Conservation (phyloP, 2,888 invertebrate genomes). For the Ochropleura plecta region DNA sequence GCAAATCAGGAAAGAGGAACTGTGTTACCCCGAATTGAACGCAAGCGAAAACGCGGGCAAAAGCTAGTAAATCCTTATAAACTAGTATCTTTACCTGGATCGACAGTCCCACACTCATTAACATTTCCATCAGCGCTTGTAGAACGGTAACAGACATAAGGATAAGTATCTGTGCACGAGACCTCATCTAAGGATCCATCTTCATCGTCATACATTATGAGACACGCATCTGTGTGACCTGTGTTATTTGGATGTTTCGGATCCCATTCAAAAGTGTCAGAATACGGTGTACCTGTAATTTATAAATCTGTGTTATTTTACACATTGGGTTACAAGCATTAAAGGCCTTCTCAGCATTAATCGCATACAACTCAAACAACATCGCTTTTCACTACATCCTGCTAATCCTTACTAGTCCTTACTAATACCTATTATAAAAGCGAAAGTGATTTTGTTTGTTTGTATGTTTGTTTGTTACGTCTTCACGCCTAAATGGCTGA, state of each 20-base stretch:
- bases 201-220: slow-evolving; percentile 3
- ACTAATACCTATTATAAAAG: too few species aligned
- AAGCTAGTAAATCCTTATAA: too few species aligned
- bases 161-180: neutral
- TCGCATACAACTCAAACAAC: too few species aligned
- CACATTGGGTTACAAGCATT: neutral
- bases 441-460: too few species aligned
- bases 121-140: neutral
- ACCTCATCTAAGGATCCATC: neutral
- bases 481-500: too few species aligned
- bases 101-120: slow-evolving; percentile 6
- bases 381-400: too few species aligned
- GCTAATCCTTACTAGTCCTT: too few species aligned
- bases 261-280: neutral
- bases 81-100: slow-evolving; percentile 12
- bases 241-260: neutral
- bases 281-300: slow-evolving; percentile 14
- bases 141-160: slow-evolving; percentile 14
- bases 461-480: too few species aligned
- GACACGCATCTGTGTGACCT: neutral
- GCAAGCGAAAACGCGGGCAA: too few species aligned
- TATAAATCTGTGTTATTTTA: neutral
- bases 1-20: too few species aligned
- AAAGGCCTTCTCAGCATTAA: neutral
- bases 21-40: too few species aligned